These are phyloP conservation scores for Smittia sp. DNA, from an alignment of 2,888 invertebrate genomes.

Conservation along the genomic window DNA sequence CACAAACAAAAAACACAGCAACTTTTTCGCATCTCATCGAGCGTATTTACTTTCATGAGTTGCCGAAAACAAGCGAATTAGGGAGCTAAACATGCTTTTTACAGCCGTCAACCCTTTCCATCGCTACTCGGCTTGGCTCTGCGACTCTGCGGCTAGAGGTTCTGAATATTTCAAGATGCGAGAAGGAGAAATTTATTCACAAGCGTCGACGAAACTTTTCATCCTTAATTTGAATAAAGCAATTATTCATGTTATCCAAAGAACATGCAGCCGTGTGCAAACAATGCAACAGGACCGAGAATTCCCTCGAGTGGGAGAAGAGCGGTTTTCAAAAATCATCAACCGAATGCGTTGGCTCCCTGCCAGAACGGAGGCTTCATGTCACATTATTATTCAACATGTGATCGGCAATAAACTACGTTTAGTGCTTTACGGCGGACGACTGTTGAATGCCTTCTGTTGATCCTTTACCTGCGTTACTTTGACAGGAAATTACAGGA, in stretches of 20 bases:
- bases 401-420: background rate
- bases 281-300: too few species aligned
- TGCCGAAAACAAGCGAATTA: too few species aligned
- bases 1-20: background rate
- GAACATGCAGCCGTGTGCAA: too few species aligned
- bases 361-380: background rate
- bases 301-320: background rate
- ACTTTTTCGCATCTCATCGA: background rate
- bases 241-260: too few species aligned
- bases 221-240: too few species aligned
- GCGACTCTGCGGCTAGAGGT: too few species aligned
- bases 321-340: background rate
- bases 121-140: too few species aligned
- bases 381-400: background rate
- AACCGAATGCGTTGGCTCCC: background rate
- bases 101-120: background rate
- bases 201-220: too few species aligned
- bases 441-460: background rate
- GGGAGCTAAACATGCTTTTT: background rate
- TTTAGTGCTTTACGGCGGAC: background rate
- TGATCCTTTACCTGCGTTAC: too few species aligned
- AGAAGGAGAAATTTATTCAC: too few species aligned
- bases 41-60: background rate
- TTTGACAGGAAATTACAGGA: too few species aligned
- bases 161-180: too few species aligned